Evolutionary conservation across 64 coral and sea anemone genomes (phyloP).

Genomic region (Actinia tenebrosa): DNA sequence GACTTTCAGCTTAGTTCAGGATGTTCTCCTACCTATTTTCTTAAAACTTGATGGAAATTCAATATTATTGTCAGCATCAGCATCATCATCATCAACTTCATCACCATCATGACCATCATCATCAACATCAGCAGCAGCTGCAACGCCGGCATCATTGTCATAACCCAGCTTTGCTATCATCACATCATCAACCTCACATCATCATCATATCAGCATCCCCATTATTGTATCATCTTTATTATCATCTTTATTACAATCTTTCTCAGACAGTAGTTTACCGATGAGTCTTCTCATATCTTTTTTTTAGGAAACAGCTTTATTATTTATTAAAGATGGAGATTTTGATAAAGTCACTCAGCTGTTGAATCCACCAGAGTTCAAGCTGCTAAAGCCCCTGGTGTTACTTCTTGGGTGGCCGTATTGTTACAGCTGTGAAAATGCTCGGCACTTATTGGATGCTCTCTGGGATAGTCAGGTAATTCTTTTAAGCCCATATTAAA

Average conservation of each 20-base stretch:
- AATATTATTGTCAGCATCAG: no score
- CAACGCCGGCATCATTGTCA: no score
- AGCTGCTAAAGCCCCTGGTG: slow-evolving; percentile 72
- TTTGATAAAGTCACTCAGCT: slow-evolving; percentile 65
- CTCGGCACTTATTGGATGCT: slow-evolving; percentile 69
- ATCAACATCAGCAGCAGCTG: no score
- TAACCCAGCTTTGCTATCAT: no score
- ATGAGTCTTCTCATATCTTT: no score
- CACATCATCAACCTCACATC: not conserved
- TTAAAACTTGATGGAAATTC: no score
- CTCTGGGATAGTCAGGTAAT: slow-evolving; percentile 79
- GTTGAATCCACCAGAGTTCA: slow-evolving; percentile 69
- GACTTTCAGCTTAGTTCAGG: no score
- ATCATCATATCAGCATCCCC: not conserved
- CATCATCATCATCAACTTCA: no score
- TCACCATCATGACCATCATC: no score
- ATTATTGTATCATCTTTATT: not conserved
- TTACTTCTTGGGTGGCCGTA: slow-evolving; percentile 89
- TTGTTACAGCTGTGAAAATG: slow-evolving; percentile 93
- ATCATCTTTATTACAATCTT: not conserved
- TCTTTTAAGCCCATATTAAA: no score
- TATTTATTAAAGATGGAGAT: slow-evolving; percentile 85
- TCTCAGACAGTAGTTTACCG: no score
- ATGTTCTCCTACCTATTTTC: no score
- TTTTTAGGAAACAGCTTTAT: slow-evolving; percentile 69